These are phyloP conservation scores for Limnodromus scolopaceus DNA, from an alignment of 2,797 vertebrate species.

Conservation along the genomic window DNA sequence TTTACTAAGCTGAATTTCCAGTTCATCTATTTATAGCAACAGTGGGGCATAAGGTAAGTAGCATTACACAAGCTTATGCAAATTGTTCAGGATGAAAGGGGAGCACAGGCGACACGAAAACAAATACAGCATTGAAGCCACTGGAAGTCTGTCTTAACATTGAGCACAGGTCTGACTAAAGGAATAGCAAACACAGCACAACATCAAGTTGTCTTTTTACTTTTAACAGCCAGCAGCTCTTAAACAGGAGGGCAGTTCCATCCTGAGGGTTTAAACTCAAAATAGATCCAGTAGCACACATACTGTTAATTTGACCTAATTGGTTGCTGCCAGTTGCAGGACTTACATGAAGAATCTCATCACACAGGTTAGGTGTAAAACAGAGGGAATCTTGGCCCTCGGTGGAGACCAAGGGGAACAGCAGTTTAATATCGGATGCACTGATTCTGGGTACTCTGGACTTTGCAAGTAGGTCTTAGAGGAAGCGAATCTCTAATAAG, in stretches of 20 bases:
- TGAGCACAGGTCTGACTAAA: background rate
- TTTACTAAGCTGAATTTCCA: constrained; percentile 43
- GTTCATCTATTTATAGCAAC: constrained; percentile 68
- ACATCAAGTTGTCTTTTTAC: background rate
- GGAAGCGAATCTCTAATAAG: background rate
- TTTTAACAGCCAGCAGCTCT: background rate
- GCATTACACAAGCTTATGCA: constrained; percentile 65
- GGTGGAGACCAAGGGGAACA: background rate
- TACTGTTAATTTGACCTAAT: constrained; percentile 80
- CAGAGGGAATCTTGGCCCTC: background rate
- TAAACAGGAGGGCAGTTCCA: constrained; percentile 45
- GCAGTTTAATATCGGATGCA: background rate
- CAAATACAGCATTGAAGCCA: background rate
- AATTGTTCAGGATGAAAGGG: constrained; percentile 31
- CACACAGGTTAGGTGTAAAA: constrained; percentile 73
- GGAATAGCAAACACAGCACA: background rate
- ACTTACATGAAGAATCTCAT: constrained; percentile 78
- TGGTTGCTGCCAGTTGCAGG: constrained; percentile 73
- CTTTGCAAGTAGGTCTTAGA: background rate
- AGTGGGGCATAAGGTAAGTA: constrained; percentile 43
- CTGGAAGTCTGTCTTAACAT: background rate
- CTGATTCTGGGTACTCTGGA: background rate
- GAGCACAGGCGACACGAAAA: background rate
- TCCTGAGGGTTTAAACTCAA: constrained; percentile 72
- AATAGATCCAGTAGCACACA: constrained; percentile 73